These are phyloP conservation scores for Hanleya hanleyi DNA, from an alignment of 2,888 invertebrate species.

Conservation along the genomic window DNA sequence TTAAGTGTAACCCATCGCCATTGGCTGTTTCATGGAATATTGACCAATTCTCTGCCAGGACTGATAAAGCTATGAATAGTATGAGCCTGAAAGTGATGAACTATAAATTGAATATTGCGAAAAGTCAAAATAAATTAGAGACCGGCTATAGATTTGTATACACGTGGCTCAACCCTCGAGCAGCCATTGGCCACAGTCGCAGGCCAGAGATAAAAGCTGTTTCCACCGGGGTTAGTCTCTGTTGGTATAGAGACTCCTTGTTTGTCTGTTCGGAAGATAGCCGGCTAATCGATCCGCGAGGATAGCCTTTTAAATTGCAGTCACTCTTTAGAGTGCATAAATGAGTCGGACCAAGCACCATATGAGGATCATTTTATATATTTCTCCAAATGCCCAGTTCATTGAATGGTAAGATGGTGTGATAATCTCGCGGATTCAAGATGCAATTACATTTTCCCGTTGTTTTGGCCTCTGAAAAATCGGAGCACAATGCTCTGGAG, in stretches of 20 bases:
- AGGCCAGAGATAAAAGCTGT: neutral
- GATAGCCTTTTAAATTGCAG: neutral
- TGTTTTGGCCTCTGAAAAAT: too few relatives aligned
- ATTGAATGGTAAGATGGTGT: too few relatives aligned
- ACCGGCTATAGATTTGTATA: neutral
- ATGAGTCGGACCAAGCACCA: too few relatives aligned
- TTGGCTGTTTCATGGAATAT: neutral
- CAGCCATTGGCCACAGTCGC: neutral
- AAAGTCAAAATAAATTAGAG: neutral
- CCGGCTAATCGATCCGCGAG: neutral
- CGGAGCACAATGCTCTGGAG: too few relatives aligned
- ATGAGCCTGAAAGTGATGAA: neutral
- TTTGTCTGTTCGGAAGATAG: too few relatives aligned
- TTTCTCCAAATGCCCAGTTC: too few relatives aligned
- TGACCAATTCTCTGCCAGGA: neutral
- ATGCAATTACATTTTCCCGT: too few relatives aligned
- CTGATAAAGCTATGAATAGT: neutral
- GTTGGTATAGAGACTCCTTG: neutral
- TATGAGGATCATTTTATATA: too few relatives aligned
- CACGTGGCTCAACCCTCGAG: neutral
- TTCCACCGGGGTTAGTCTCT: neutral
- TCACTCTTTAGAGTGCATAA: too few relatives aligned
- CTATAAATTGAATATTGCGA: neutral
- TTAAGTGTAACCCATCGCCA: neutral
- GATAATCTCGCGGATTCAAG: too few relatives aligned